Evolutionary conservation across 2,797 vertebrate genomes (phyloP), one percentile per base, ranked within the genome.

Genomic region (Carcharodon carcharias): DNA sequence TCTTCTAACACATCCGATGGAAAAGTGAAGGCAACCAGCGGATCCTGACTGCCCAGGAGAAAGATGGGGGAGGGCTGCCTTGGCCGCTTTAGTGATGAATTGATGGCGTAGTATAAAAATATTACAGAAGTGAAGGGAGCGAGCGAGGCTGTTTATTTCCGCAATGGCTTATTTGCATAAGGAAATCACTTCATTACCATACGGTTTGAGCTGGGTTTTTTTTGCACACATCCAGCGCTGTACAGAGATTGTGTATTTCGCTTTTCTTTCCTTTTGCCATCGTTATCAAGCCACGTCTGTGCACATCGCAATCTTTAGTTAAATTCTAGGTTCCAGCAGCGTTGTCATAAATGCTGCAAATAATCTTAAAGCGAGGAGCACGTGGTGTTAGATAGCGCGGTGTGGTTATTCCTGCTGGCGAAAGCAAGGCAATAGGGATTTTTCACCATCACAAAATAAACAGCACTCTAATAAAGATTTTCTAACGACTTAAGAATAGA

Each of bases 131-230:
- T 95, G 35, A 95, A 95, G 65, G 23, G 45, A 95, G 65, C 63
- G 40, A 54, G 93, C 45, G 67, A 95, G 63, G 63, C 94, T 95
- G 69, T 95, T 71, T 95, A 95, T 95, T 95, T 95, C 94, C 94
- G 94, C 94, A 95, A 95, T 95, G 94, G 67, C 94, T 95, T 95
- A 95, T 95, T 95, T 95, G 94, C 94, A 73, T 95, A 95, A 67
- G 94, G 67, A 73, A 95, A 95, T 95, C 69, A 54, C 93, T 54
- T 71, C 67, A 71, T 95, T 71, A 95, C 26, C 45, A 73, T 95
- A 95, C 14, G 54, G 54, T 56, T 26, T 95, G 67, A 73, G 67
- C 65, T 50, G 45, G 45, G 16, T 63, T 45, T 93, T 12, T 82
- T 45, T 73, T 54, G 67, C 67, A 73, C 23, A 71, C 45, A 50